phyloP scores from a whole-genome alignment of 2,797 vertebrate species.

The Coregonus ussuriensis region DNA sequence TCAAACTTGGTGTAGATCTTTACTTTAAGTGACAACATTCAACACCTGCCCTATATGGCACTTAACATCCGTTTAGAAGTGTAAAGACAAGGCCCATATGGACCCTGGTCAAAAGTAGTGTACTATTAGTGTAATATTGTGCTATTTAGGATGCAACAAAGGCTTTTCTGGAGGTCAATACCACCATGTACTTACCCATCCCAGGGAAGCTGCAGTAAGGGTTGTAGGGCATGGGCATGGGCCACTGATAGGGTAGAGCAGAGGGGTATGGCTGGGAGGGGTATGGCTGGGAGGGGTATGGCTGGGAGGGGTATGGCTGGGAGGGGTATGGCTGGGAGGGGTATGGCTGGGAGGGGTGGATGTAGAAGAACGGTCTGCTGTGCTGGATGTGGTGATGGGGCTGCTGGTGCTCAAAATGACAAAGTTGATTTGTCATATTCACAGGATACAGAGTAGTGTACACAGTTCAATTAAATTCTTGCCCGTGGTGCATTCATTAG shows the following conservation, averaged over 20 bases:
- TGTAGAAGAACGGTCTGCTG: conserved; percentile 74
- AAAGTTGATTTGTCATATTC: not conserved
- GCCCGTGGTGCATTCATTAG: not conserved
- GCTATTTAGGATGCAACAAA: no score
- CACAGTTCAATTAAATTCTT: not conserved
- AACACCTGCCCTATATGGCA: not conserved
- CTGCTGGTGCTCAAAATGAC: not conserved
- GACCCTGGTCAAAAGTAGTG: not conserved
- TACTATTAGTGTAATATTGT: no score
- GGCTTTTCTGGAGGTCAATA: not conserved
- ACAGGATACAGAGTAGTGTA: not conserved
- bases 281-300: conserved; percentile 68
- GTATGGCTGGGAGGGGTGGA: conserved; percentile 71
- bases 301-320: conserved; percentile 71
- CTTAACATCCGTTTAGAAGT: not conserved
- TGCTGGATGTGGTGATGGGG: conserved; percentile 25
- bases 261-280: conserved; percentile 58
- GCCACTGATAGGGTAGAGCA: conserved; percentile 73
- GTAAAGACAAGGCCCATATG: not conserved
- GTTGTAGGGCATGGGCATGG: conserved; percentile 65
- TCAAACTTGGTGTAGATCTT: not conserved
- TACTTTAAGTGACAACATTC: not conserved
- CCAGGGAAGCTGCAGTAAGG: conserved; percentile 70
- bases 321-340: conserved; percentile 68
- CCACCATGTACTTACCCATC: conserved; percentile 58